Evolutionary conservation across 2,113 vertebrate genomes (phyloP).

Genomic region (Peromyscus leucopus): DNA sequence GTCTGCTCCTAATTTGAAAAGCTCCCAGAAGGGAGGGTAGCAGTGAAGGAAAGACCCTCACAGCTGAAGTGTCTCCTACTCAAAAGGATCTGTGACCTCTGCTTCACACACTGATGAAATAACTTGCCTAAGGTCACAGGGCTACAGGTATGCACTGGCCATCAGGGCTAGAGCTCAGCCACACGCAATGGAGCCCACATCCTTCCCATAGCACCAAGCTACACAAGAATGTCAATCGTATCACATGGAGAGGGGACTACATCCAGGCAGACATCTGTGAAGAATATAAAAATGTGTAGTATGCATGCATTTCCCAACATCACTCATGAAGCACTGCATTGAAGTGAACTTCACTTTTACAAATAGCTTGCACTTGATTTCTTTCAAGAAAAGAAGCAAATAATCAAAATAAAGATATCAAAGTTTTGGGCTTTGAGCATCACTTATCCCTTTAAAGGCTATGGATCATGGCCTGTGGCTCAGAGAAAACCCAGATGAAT

Average conservation of each 20-base stretch:
- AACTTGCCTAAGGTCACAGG: slow-evolving; percentile 9
- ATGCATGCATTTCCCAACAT: background rate
- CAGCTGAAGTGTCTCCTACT: background rate
- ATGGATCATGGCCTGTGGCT: slow-evolving; percentile 81
- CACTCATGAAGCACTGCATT: background rate
- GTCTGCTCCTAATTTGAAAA: background rate
- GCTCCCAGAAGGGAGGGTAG: background rate
- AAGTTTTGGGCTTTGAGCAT: slow-evolving; percentile 77
- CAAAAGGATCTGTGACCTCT: background rate
- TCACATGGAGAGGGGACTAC: background rate
- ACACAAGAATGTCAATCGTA: too few species aligned
- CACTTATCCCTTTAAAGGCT: slow-evolving; percentile 83
- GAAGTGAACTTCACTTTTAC: slow-evolving; percentile 74
- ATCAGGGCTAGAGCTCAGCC: background rate
- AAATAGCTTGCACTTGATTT: slow-evolving; percentile 52
- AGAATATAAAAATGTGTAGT: background rate
- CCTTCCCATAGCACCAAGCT: background rate
- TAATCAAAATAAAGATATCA: slow-evolving; percentile 84
- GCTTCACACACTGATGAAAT: slow-evolving; percentile 1
- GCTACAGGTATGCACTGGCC: background rate
- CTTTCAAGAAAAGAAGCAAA: slow-evolving; percentile 79
- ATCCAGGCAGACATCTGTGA: background rate
- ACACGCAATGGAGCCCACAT: fast-evolving
- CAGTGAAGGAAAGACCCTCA: background rate
- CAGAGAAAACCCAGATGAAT: slow-evolving; percentile 82